These are phyloP conservation scores for Yponomeuta malinellus DNA, from an alignment of 2,888 invertebrate species.

Conservation along the genomic window DNA sequence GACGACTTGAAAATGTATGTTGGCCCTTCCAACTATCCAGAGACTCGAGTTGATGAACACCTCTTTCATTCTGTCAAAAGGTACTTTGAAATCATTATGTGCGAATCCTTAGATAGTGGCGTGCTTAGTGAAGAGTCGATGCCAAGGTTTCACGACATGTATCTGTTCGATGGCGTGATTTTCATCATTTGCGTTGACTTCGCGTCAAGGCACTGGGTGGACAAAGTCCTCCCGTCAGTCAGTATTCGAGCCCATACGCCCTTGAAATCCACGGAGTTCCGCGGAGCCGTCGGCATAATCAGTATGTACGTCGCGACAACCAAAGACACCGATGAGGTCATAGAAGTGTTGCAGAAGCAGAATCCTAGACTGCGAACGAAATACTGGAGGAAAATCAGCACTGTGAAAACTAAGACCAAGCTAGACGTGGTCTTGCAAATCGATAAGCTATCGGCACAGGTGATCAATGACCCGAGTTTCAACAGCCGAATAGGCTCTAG, in stretches of 20 bases:
- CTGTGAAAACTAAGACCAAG: conserved; percentile 39
- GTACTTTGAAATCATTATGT: conserved; percentile 44
- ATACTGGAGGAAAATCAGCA: conserved; percentile 60
- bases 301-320: conserved; percentile 50
- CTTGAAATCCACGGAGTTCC: conserved; percentile 56
- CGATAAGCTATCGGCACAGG: conserved; percentile 60
- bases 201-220: conserved; percentile 46
- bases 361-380: conserved; percentile 59
- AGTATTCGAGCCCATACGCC: conserved; percentile 38
- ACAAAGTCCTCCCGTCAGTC: conserved; percentile 33
- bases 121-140: conserved; percentile 30
- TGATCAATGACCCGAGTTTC: conserved; percentile 46
- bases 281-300: conserved; percentile 64
- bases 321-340: conserved; percentile 46
- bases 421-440: conserved; percentile 57
- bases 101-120: conserved; percentile 32
- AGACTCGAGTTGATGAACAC: conserved; percentile 50
- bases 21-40: conserved; percentile 57
- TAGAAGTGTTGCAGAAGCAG: conserved; percentile 44
- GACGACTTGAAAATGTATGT: conserved; percentile 62
- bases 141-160: conserved; percentile 59
- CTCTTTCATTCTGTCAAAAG: conserved; percentile 48
- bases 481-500: conserved; percentile 38
- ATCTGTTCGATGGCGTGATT: conserved; percentile 62
- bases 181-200: conserved; percentile 57